Percentiles rank a stretch among this genome's conserved stretches.
Evolutionary conservation across 35 echinoderm and acorn worm species (phyloP).

Genomic region (Ptychodera flava): DNA sequence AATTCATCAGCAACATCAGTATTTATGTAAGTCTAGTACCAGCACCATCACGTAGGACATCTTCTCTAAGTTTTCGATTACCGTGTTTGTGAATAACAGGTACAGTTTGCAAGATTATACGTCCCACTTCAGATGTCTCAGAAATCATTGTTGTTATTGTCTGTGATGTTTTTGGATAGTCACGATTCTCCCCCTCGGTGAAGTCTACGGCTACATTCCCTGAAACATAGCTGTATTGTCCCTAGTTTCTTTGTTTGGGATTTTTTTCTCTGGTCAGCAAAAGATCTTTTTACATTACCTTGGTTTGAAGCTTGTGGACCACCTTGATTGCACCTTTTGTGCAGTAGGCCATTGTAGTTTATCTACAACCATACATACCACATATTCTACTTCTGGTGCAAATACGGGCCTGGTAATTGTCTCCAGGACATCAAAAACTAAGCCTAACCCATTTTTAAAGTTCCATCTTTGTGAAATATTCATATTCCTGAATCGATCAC

Average conservation of each 20-base stretch:
- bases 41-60: conserved; percentile 24
- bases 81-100: conserved; percentile 10
- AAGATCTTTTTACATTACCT: too few species aligned
- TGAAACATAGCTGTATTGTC: too few species aligned
- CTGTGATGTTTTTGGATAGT: too few species aligned
- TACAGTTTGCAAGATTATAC: too few species aligned
- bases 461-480: conserved; percentile 6
- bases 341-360: too few species aligned
- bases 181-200: too few species aligned
- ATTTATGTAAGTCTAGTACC: conserved; percentile 18
- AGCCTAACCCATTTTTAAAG: background rate
- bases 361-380: conserved; percentile 11
- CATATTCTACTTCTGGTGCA: conserved; percentile 5
- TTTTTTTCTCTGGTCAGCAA: too few species aligned
- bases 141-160: too few species aligned
- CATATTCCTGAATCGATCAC: background rate
- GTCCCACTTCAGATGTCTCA: too few species aligned
- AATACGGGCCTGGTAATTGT: conserved; percentile 9
- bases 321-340: too few species aligned
- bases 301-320: background rate
- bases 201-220: too few species aligned
- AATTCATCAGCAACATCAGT: conserved; percentile 18
- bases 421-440: conserved; percentile 34
- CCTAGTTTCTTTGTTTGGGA: too few species aligned
- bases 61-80: conserved; percentile 6